Conservation (phyloP, 1,140 invertebrate species). For the Lutraria rhynchaena region DNA sequence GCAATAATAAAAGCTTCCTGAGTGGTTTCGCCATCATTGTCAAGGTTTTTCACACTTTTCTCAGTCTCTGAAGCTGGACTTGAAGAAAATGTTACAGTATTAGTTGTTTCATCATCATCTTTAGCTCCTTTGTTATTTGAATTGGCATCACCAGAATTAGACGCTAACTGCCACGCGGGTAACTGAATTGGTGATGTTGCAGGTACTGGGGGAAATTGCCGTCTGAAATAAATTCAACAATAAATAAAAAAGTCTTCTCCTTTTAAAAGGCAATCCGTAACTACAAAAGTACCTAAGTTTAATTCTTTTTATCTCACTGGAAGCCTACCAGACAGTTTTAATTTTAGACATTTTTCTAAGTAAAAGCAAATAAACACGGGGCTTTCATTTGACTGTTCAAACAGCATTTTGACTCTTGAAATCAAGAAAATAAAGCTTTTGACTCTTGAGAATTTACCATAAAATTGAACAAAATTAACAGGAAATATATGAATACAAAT, state of each 20-base stretch:
- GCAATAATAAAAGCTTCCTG: constrained; percentile 8
- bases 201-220: constrained; percentile 73
- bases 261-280: too few species aligned
- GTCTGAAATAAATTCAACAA: constrained; percentile 57
- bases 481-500: too few species aligned
- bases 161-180: constrained; percentile 71
- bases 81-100: constrained; percentile 19
- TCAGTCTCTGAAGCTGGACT: neutral
- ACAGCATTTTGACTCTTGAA: too few species aligned
- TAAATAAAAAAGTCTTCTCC: constrained; percentile 6
- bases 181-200: constrained; percentile 65
- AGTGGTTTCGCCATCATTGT: neutral
- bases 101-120: neutral
- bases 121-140: constrained; percentile 30
- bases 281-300: too few species aligned
- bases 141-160: constrained; percentile 41
- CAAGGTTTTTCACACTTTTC: neutral
- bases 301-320: too few species aligned
- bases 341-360: too few species aligned
- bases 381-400: too few species aligned
- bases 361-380: too few species aligned
- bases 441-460: too few species aligned
- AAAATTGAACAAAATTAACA: too few species aligned
- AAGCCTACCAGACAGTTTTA: too few species aligned
- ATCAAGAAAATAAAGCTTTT: too few species aligned